Evolutionary conservation across 2,113 vertebrate species (phyloP).

Genomic region (Tenrec ecaudatus): DNA sequence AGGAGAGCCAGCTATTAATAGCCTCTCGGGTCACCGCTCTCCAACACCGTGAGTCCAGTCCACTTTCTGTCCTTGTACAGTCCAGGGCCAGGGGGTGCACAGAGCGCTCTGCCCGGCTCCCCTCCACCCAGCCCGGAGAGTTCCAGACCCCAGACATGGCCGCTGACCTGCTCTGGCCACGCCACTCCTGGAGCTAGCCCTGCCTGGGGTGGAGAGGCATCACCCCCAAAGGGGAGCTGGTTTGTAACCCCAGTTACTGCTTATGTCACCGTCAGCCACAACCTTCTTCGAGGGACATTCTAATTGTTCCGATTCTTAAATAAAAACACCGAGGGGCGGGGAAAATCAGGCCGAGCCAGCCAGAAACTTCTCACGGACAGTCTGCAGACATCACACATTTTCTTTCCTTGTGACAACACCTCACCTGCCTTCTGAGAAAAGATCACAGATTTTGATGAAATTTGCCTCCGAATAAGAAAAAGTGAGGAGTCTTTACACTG

Average conservation of each 20-base stretch:
- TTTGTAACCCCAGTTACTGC: not conserved
- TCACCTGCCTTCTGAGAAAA: conserved; percentile 75
- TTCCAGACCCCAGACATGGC: not conserved
- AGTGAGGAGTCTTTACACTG: not conserved
- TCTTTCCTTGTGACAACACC: conserved; percentile 31
- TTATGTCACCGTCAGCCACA: not conserved
- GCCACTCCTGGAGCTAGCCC: too few relatives aligned
- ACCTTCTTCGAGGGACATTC: not conserved
- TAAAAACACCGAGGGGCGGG: conserved; percentile 31
- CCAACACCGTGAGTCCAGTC: not conserved
- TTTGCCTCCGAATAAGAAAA: not conserved
- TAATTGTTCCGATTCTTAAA: conserved; percentile 32
- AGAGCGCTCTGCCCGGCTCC: too few relatives aligned
- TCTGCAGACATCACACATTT: conserved; percentile 34
- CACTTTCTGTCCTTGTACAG: not conserved
- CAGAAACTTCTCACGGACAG: conserved; percentile 45
- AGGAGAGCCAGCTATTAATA: not conserved
- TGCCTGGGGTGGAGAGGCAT: not conserved
- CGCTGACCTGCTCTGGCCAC: not conserved
- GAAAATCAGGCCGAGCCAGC: not conserved
- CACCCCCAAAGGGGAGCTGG: not conserved
- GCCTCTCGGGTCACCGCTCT: not conserved
- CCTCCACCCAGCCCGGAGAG: too few relatives aligned
- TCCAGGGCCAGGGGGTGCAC: not conserved
- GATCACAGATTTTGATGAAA: conserved; percentile 66